phyloP scores from a whole-genome alignment of 2,797 vertebrate genomes.

The Tapirus indicus region DNA sequence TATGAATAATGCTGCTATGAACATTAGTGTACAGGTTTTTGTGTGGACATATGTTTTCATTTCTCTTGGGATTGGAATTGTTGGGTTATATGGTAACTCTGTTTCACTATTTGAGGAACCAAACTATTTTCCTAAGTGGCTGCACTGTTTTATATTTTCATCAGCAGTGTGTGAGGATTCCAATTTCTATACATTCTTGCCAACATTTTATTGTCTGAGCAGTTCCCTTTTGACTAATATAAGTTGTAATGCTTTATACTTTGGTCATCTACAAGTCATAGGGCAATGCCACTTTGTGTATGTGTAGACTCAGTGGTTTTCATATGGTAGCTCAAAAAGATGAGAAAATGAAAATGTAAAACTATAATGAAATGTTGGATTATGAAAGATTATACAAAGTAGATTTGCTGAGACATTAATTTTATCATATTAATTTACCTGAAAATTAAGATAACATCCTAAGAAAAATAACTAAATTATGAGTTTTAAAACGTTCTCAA shows the following conservation, averaged over 20 bases:
- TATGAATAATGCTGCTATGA: constrained; percentile 19
- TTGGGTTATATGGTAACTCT: not conserved
- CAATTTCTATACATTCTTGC: not conserved
- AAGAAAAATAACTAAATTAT: constrained; percentile 33
- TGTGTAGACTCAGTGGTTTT: constrained; percentile 13
- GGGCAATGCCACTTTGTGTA: not conserved
- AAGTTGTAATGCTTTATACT: not conserved
- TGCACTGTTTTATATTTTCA: not conserved
- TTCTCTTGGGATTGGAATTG: constrained; percentile 21
- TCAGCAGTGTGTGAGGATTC: not conserved
- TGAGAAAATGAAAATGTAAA: constrained; percentile 49
- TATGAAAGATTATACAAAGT: not conserved
- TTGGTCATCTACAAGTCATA: not conserved
- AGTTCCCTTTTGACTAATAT: not conserved
- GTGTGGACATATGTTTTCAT: constrained; percentile 5
- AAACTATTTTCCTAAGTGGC: constrained; percentile 8
- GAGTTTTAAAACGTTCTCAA: constrained; percentile 23
- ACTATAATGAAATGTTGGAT: not conserved
- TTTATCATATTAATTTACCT: constrained; percentile 31
- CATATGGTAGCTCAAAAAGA: constrained; percentile 6
- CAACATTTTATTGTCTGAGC: not conserved
- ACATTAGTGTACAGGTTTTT: constrained; percentile 18
- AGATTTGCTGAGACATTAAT: constrained; percentile 49
- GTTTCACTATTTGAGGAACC: not conserved
- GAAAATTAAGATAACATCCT: constrained; percentile 2